Evolutionary conservation across 2,888 invertebrate species (phyloP), one percentile per base, ranked within the genome.

Genomic region (Coecobrya sp.): DNA sequence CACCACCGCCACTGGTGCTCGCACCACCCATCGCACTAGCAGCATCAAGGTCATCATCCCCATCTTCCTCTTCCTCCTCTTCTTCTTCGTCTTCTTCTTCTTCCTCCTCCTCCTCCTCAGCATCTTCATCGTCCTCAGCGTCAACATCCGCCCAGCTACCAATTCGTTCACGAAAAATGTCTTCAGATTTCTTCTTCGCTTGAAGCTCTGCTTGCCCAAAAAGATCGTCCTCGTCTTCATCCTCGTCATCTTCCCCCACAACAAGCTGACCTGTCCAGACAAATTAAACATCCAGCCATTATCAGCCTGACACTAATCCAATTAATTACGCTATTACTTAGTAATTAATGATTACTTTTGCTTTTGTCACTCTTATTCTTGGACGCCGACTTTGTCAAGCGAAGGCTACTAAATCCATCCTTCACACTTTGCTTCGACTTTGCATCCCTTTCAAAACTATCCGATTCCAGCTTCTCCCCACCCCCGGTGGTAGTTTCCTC

Each of bases 91-190:
- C 42, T 13, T 68, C 91, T 4, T 81, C 76, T 5, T 86, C 92
- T 92, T 70, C 68, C 25, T 79, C 55, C 10, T 86, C 86, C 5
- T 76, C 73, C 0, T 84, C 92, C 0, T 90, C 92, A 42, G 49
- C 90, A n/a, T 87, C 88, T 5, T 68, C 55, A 13, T 81, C 91
- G 10, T 62, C 70, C 16, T 70, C 49, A n/a, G 70, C 86, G 13
- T 76, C 55, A 13, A 86, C 91, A 11, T 81, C 84, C 1, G 90
- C 93, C 94, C 93, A 93, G 27, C 93, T 93, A 1, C 79, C 89
- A 22, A 65, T 55, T 16, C 91, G 55, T 45, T 91, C 85, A 0
- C 92, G 68, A 10, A 93, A 79, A 45, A 86, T 89, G 25, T 93
- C 92, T 59, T 93, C 93, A 1, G 62, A 81, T 25, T 86, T 42